phyloP scores from a whole-genome alignment of 2,113 vertebrate species.

The Lipotes vexillifer region DNA sequence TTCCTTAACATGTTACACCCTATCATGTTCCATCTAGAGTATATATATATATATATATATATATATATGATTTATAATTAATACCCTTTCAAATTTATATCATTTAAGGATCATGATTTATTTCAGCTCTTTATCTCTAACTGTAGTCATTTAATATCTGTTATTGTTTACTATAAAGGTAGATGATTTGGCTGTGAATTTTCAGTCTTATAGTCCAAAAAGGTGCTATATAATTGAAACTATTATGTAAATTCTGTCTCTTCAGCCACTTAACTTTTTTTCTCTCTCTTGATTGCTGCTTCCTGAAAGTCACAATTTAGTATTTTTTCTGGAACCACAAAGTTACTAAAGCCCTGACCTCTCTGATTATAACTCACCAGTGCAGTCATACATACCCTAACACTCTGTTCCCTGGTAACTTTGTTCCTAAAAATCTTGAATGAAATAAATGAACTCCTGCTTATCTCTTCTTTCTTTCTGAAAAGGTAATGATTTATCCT shows the following conservation, averaged over 20 bases:
- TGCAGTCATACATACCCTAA: neutral
- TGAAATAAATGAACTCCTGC: neutral
- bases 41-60: neutral
- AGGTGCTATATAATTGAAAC: neutral
- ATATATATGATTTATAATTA: neutral
- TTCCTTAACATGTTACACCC: neutral
- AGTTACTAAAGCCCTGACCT: neutral
- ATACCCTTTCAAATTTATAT: neutral
- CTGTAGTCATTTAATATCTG: neutral
- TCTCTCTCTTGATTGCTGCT: neutral
- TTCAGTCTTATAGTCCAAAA: too few species aligned
- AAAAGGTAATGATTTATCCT: neutral
- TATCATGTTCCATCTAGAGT: neutral
- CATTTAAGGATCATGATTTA: neutral
- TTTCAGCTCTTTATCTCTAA: neutral
- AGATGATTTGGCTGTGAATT: too few species aligned
- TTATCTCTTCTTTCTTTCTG: neutral
- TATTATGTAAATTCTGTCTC: neutral
- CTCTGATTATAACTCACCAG: neutral
- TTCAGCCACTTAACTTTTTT: neutral
- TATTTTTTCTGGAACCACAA: neutral
- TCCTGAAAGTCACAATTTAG: neutral
- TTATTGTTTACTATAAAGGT: neutral
- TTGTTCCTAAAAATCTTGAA: neutral
- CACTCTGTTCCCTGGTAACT: neutral